phyloP scores from a whole-genome alignment of 2,113 vertebrate genomes.

The Hypocryptadius cinnamomeus region DNA sequence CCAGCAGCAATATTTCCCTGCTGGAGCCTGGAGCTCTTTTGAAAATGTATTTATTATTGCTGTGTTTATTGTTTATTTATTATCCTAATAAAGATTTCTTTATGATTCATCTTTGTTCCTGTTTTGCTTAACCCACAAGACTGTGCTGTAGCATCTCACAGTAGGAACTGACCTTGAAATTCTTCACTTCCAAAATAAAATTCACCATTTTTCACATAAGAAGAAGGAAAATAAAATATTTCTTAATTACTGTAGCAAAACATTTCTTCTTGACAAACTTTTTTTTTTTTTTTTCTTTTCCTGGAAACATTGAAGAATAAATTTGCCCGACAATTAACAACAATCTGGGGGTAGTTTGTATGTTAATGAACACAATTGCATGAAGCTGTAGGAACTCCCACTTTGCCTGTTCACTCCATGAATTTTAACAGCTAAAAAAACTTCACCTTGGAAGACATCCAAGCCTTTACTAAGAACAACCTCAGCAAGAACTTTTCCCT shows the following conservation, averaged over 20 bases:
- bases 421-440: background rate
- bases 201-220: background rate
- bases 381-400: background rate
- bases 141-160: background rate
- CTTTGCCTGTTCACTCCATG: background rate
- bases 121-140: background rate
- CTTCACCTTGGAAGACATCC: background rate
- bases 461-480: background rate
- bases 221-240: background rate
- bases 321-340: background rate
- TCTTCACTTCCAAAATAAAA: background rate
- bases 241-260: background rate
- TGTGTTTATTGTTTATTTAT: background rate
- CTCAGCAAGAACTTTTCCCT: background rate
- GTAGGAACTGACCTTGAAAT: background rate
- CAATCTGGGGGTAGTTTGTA: background rate
- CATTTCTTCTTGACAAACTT: background rate
- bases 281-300: background rate
- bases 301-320: background rate
- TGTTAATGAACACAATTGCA: background rate
- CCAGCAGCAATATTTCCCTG: background rate
- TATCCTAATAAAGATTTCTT: background rate
- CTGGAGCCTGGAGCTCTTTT: background rate
- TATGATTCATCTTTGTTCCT: background rate
- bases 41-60: background rate